Evolutionary conservation across 2,888 invertebrate species (phyloP).

Genomic region (Ethmia dodecea): DNA sequence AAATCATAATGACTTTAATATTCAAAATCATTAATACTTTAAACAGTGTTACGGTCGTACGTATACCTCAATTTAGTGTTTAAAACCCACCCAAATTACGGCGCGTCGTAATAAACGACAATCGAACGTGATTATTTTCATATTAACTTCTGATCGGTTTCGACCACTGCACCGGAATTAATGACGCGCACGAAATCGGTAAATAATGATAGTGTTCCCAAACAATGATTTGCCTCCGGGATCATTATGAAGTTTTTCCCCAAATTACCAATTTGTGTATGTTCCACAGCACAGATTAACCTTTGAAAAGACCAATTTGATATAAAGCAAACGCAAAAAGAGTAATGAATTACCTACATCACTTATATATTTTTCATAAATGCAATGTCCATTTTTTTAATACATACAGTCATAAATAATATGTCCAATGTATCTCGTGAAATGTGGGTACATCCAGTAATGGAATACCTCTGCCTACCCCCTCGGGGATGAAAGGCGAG

Average conservation of each 20-base stretch:
- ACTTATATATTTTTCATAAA: no score
- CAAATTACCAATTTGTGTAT: not conserved
- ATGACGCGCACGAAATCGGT: conserved; percentile 50
- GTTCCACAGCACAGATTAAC: no score
- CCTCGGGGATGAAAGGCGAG: no score
- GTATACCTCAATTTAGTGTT: conserved; percentile 30
- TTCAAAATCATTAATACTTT: not conserved
- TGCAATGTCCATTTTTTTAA: no score
- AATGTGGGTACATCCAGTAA: no score
- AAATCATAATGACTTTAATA: not conserved
- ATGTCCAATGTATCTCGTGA: no score
- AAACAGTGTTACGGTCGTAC: no score
- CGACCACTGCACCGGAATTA: conserved; percentile 51
- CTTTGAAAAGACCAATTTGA: no score
- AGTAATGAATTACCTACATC: no score
- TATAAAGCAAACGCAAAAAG: no score
- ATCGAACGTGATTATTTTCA: conserved; percentile 68
- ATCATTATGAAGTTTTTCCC: conserved; percentile 27
- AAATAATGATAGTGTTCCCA: conserved; percentile 52
- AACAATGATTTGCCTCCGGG: conserved; percentile 34
- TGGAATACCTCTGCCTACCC: no score
- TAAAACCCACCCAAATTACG: conserved; percentile 39
- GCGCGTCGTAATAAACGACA: conserved; percentile 51
- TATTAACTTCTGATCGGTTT: conserved; percentile 62
- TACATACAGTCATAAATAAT: no score